A percentile compares a stretch with the other conserved stretches of the same genome.
Evolutionary conservation across 2,797 vertebrate genomes (phyloP).

Genomic region (Phataginus tricuspis): DNA sequence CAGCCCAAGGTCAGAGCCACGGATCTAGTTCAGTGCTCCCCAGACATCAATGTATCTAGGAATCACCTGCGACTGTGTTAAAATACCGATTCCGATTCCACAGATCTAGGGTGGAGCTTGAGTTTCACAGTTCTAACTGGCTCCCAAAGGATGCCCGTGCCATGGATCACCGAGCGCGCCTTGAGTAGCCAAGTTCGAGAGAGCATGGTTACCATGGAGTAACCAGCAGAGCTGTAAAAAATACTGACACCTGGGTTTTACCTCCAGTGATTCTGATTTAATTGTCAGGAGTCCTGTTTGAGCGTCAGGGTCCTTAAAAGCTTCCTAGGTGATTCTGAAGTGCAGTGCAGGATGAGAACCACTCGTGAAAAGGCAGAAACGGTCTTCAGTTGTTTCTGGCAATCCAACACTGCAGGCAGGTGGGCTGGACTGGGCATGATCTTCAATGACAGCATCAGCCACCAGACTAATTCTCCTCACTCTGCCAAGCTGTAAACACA

Average conservation of each 20-base stretch:
- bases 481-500: neutral
- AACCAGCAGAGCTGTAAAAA: neutral
- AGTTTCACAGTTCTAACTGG: neutral
- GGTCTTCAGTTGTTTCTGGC: neutral
- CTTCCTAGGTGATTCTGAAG: neutral
- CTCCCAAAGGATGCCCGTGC: neutral
- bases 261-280: neutral
- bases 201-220: neutral
- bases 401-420: neutral
- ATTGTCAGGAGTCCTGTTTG: neutral
- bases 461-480: neutral
- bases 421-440: neutral
- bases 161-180: neutral
- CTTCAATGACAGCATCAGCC: neutral
- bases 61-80: neutral
- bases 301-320: neutral
- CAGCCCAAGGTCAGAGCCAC: neutral
- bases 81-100: neutral
- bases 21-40: neutral
- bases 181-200: neutral
- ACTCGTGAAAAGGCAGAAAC: neutral
- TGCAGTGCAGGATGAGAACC: neutral
- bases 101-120: neutral
- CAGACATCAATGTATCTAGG: neutral
- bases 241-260: neutral